Conservation (phyloP, 35 echinoderm and acorn worm genomes). For the Ptychodera flava region DNA sequence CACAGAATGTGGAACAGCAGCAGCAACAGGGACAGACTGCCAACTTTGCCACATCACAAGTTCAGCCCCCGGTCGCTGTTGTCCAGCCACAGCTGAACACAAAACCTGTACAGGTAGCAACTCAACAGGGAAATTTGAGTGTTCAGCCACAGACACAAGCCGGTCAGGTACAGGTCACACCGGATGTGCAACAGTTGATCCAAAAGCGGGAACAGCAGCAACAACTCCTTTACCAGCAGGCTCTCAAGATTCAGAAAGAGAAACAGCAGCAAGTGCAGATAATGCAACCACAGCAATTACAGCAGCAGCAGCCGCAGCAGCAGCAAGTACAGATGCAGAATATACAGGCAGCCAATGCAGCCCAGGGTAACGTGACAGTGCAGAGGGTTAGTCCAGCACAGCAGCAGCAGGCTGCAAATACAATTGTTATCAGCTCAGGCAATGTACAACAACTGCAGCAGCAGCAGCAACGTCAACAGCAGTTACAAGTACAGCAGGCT, state of each 20-base stretch:
- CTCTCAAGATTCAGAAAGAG: not conserved
- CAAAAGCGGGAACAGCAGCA: constrained; percentile 8
- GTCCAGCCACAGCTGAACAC: not conserved
- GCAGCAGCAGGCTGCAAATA: not conserved
- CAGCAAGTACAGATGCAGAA: constrained; percentile 35
- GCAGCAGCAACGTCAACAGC: not conserved
- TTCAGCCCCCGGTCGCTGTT: not conserved
- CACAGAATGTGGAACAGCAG: not conserved
- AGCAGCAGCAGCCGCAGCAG: constrained; percentile 20
- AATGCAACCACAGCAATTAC: constrained; percentile 14
- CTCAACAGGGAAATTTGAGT: not conserved
- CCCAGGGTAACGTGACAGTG: not conserved
- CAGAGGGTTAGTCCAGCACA: not conserved
- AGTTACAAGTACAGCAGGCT: constrained; percentile 25
- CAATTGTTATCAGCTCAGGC: not conserved
- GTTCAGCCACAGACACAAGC: not conserved
- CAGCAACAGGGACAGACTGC: not conserved
- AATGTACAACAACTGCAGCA: not conserved
- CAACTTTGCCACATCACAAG: not conserved
- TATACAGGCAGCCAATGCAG: not conserved
- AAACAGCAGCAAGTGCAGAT: constrained; percentile 24
- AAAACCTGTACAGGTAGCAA: not conserved
- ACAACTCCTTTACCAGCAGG: constrained; percentile 13
- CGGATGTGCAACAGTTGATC: not conserved
- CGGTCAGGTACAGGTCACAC: not conserved